Conservation (phyloP, 1,140 invertebrate species). For the Agraylea sexmaculata region DNA sequence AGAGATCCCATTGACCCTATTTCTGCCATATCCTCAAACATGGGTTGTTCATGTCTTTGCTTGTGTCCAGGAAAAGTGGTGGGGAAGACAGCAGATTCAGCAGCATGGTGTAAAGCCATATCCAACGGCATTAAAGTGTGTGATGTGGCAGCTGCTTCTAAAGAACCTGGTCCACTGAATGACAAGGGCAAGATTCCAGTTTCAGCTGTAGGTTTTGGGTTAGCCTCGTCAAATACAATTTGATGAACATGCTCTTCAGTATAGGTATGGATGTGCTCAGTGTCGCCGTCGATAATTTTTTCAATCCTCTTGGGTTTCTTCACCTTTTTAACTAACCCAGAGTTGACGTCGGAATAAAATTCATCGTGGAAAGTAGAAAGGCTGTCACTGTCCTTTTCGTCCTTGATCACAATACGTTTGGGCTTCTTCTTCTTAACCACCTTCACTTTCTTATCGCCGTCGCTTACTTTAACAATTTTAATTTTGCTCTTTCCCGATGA, state of each 20-base stretch:
- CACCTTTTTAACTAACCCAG: slow-evolving; percentile 32
- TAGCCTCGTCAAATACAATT: slow-evolving; percentile 28
- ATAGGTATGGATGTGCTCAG: slow-evolving; percentile 39
- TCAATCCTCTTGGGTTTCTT: slow-evolving; percentile 36
- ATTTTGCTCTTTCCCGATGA: slow-evolving; percentile 26
- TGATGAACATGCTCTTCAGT: slow-evolving; percentile 40
- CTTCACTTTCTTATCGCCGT: slow-evolving; percentile 29
- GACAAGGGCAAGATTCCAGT: not conserved
- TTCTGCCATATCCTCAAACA: slow-evolving; percentile 25
- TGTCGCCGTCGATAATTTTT: slow-evolving; percentile 39
- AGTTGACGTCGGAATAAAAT: slow-evolving; percentile 35
- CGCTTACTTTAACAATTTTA: slow-evolving; percentile 33
- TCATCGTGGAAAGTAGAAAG: slow-evolving; percentile 34
- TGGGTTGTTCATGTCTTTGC: slow-evolving; percentile 26
- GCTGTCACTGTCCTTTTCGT: slow-evolving; percentile 26
- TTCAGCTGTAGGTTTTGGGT: slow-evolving; percentile 3
- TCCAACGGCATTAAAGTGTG: slow-evolving; percentile 12
- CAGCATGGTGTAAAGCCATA: slow-evolving; percentile 12
- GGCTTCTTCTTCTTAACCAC: slow-evolving; percentile 26
- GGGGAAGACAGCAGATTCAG: slow-evolving; percentile 4
- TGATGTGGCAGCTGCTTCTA: not conserved
- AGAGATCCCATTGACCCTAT: slow-evolving; percentile 26
- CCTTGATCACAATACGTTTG: slow-evolving; percentile 27
- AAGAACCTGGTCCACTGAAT: not conserved
- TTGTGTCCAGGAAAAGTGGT: slow-evolving; percentile 16